These are phyloP conservation scores for Acanthosepion esculentum DNA, from an alignment of 2,888 invertebrate genomes.

Conservation along the genomic window DNA sequence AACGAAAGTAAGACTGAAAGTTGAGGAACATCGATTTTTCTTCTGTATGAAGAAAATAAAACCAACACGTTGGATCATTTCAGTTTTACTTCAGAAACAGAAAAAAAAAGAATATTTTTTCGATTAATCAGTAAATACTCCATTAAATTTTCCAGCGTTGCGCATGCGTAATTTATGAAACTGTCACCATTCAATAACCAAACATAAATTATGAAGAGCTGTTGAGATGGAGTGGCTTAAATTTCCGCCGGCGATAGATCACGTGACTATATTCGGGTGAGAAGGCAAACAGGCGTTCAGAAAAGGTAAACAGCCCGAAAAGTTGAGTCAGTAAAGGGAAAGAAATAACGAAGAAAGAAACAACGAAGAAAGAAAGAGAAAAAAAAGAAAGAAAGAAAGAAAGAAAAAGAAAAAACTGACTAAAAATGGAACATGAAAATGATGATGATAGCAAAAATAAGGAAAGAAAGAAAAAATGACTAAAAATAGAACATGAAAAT, in stretches of 20 bases:
- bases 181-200: background rate
- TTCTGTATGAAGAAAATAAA: background rate
- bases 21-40: background rate
- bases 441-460: too few relatives aligned
- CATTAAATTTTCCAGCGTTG: background rate
- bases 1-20: background rate
- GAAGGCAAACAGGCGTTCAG: background rate
- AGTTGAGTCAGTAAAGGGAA: background rate
- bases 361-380: background rate
- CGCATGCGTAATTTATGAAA: background rate
- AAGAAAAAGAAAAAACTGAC: too few relatives aligned
- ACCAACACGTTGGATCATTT: background rate
- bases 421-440: too few relatives aligned
- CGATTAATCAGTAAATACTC: slow-evolving; percentile 33
- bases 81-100: background rate
- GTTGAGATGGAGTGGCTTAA: background rate
- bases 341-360: background rate
- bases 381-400: too few relatives aligned
- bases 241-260: background rate
- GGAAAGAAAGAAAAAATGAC: too few relatives aligned
- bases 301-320: background rate
- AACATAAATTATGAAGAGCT: slow-evolving; percentile 10
- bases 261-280: background rate
- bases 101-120: background rate
- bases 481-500: too few relatives aligned